A percentile compares a stretch with the other conserved stretches of the same genome.
Evolutionary conservation across 2,797 vertebrate species (phyloP).

Genomic region (Poecilia velifera): DNA sequence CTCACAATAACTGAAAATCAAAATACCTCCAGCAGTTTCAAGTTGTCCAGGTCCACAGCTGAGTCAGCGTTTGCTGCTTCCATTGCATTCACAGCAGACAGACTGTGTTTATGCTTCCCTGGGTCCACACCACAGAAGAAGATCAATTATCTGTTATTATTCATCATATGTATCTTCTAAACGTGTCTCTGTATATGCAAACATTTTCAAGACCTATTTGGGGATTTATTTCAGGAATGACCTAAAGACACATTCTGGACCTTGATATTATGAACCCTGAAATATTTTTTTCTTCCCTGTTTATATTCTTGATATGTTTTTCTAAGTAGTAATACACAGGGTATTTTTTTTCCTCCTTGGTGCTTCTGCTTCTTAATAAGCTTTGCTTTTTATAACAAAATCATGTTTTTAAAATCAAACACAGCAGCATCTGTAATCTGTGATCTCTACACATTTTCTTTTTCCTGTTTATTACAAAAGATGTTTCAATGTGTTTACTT

Average conservation of each 20-base stretch:
- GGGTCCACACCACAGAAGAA: slow-evolving; percentile 5
- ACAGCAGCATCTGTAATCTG: background rate
- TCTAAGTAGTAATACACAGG: too few relatives aligned
- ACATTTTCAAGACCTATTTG: background rate
- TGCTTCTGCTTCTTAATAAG: background rate
- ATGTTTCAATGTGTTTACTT: slow-evolving; percentile 72
- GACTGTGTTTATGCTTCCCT: slow-evolving; percentile 56
- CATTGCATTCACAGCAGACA: slow-evolving; percentile 88
- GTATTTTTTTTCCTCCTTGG: too few relatives aligned
- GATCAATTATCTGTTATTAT: background rate
- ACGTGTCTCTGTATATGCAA: background rate
- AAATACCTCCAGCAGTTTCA: slow-evolving; percentile 78
- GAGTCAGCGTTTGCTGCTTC: slow-evolving; percentile 88
- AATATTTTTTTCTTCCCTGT: background rate
- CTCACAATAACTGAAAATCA: background rate
- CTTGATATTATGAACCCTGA: background rate
- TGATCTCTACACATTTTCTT: background rate
- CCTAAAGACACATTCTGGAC: background rate
- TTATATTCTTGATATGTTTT: background rate
- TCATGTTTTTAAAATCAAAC: background rate
- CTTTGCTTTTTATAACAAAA: background rate
- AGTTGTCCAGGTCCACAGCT: slow-evolving; percentile 88
- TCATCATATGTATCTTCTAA: background rate
- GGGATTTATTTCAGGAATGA: background rate
- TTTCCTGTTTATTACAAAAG: background rate